Evolutionary conservation across 2,888 invertebrate genomes (phyloP), one percentile per base, ranked within the genome.

Genomic region (Cylloceria caligata): DNA sequence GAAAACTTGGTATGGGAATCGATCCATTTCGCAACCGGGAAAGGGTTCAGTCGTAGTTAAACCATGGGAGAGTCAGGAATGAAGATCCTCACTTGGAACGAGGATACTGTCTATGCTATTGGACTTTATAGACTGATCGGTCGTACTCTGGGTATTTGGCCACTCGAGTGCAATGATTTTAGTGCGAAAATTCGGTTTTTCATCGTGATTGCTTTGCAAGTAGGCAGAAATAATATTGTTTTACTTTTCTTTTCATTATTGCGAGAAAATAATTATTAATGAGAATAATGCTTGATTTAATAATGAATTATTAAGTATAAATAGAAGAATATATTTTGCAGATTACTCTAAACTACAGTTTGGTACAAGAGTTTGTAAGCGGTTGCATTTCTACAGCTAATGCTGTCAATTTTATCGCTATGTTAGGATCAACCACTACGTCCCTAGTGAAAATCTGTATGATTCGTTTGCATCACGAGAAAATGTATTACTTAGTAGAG

Each of bases 71-170:
- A 13, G 55, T 1, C 55, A 30, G 55, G 24, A 42, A 21, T 36
- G 1, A 52, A 24, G n/a, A 19, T 52, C 24, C 21, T 19, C 24
- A n/a, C 7, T 16, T 83, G 55, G 55, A 55, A 80, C 24, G 45
- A 42, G 13, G 69, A 80, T 34, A 75, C 71, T 2, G n/a, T 4
- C 24, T 75, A 80, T 55, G 80, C 80, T 55, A 39, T 80, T 24
- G 80, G 75, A 19, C 27, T 71, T 0, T 49, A 75, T 19, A 64
- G 30, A 71, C 27, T 19, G 13, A 24, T 75, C 4, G 52, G 16
- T 4, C 60, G 69, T 24, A 27, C 11, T 55, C n/a, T 83, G 0
- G 83, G 83, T 13, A 68, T 79, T 11, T 83, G 83, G 83, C 81
- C 83, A 21, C 60, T 78, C 1, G 42, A 49, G 0, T 71, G 52